These are phyloP conservation scores for Apodemus sylvaticus DNA, from an alignment of 2,113 vertebrate species.

Conservation along the genomic window DNA sequence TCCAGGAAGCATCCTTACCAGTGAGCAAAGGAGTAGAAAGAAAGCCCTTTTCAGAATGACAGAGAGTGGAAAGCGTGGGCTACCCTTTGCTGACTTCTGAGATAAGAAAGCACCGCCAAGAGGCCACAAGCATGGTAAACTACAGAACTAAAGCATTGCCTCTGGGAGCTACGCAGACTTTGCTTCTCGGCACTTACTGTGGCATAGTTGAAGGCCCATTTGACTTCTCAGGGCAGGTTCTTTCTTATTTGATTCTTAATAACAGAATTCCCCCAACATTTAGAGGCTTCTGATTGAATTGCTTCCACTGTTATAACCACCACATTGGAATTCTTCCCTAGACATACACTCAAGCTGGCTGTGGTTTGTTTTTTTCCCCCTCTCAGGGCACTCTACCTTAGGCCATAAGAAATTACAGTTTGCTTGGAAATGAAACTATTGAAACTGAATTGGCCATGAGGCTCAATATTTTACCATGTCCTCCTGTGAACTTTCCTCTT, in stretches of 20 bases:
- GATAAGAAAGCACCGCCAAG: background rate
- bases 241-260: background rate
- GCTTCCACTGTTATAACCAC: background rate
- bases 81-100: background rate
- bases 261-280: background rate
- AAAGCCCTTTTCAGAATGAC: background rate
- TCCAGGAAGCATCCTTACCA: background rate
- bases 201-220: background rate
- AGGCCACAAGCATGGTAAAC: background rate
- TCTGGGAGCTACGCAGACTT: background rate
- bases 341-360: background rate
- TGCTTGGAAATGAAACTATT: background rate
- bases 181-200: background rate
- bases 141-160: background rate
- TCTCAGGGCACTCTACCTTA: background rate
- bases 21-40: background rate
- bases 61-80: background rate
- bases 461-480: background rate
- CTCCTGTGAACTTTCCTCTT: background rate
- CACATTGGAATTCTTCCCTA: background rate
- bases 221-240: background rate
- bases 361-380: background rate
- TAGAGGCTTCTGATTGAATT: background rate
- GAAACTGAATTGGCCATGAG: background rate
- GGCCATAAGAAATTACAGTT: background rate